phyloP scores from a whole-genome alignment of 2,113 vertebrate species.

The Otolemur garnettii region DNA sequence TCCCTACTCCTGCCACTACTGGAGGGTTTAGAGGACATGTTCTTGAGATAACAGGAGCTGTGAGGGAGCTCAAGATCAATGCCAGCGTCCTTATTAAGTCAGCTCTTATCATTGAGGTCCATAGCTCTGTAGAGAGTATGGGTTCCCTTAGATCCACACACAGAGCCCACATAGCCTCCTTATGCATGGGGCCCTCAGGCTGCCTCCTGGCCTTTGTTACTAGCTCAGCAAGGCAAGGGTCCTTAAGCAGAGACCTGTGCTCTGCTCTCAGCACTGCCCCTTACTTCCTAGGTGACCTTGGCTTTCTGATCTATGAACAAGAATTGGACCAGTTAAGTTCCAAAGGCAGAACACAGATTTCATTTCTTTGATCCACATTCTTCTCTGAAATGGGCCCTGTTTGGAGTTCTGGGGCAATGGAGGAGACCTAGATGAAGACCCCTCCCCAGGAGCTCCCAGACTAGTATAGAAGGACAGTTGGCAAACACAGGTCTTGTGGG shows the following conservation, averaged over 20 bases:
- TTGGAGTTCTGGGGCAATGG: neutral
- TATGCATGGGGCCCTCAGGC: neutral
- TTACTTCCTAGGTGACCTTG: neutral
- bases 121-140: neutral
- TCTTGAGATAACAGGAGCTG: neutral
- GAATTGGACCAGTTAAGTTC: neutral
- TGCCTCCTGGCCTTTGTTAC: neutral
- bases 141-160: neutral
- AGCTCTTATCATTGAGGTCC: neutral
- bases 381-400: neutral
- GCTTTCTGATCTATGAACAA: neutral
- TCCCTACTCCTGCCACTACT: neutral
- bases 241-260: neutral
- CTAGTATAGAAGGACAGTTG: neutral
- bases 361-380: neutral
- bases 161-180: neutral
- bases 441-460: neutral
- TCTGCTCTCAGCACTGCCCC: neutral
- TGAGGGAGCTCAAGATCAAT: neutral
- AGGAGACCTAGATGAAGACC: neutral
- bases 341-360: neutral
- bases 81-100: neutral
- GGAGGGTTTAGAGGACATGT: neutral
- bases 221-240: too few relatives aligned
- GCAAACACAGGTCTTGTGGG: neutral